Evolutionary conservation across 1,140 invertebrate genomes (phyloP).

Genomic region (Cephus cinctus): DNA sequence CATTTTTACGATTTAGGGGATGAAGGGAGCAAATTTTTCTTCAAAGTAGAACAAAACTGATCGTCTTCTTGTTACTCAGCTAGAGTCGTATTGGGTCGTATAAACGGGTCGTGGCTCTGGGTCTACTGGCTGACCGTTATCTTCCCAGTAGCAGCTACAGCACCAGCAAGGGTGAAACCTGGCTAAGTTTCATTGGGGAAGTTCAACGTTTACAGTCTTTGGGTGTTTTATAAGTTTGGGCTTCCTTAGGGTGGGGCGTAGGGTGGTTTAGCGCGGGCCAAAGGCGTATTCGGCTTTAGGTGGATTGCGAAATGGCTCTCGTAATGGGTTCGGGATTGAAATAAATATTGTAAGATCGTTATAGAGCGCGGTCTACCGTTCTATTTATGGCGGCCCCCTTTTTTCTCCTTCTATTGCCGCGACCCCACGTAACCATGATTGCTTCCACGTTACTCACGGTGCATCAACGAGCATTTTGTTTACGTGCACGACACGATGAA

Average conservation of each 20-base stretch:
- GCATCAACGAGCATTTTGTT: no score
- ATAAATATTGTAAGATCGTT: constrained; percentile 26
- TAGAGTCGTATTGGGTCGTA: background rate
- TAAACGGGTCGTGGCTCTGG: background rate
- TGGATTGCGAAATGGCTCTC: constrained; percentile 22
- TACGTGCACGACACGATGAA: no score
- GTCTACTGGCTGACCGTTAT: background rate
- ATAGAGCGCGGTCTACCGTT: constrained; percentile 18
- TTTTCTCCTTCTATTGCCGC: background rate
- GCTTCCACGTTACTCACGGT: no score
- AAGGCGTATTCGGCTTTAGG: constrained; percentile 12
- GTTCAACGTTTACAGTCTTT: constrained; percentile 18
- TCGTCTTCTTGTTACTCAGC: background rate
- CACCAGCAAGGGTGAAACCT: background rate
- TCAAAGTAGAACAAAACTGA: background rate
- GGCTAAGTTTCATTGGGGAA: constrained; percentile 8
- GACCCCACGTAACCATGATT: no score
- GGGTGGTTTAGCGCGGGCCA: background rate
- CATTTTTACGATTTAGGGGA: no score
- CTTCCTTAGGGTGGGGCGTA: background rate
- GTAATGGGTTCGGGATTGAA: constrained; percentile 23
- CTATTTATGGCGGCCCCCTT: constrained; percentile 11
- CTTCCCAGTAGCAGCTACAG: background rate
- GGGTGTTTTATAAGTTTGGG: constrained; percentile 10
- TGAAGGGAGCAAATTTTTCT: no score